These are phyloP conservation scores for Exephanes ischioxanthus DNA, from an alignment of 2,888 invertebrate genomes.

Conservation along the genomic window DNA sequence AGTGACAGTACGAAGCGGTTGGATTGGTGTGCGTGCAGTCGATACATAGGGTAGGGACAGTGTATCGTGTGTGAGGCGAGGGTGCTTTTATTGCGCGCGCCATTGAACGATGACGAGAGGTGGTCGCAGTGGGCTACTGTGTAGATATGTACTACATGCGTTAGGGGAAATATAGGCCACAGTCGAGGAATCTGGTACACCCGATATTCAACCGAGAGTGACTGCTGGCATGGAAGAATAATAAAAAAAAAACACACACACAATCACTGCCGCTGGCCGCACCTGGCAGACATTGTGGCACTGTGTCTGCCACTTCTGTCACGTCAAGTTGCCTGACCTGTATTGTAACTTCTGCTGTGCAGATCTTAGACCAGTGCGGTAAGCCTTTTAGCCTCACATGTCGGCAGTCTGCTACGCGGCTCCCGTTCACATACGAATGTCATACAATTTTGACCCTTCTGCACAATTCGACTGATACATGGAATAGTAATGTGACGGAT, in stretches of 20 bases:
- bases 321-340: background rate
- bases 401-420: background rate
- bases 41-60: background rate
- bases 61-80: conserved; percentile 1
- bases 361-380: background rate
- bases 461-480: background rate
- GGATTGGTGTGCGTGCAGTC: background rate
- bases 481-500: background rate
- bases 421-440: background rate
- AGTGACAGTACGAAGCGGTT: background rate
- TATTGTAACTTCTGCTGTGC: background rate
- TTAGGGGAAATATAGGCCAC: conserved; percentile 39
- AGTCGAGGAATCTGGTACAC: conserved; percentile 46
- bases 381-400: background rate
- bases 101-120: conserved; percentile 37
- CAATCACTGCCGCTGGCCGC: conserved; percentile 2
- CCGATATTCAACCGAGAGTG: conserved; percentile 34
- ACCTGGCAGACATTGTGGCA: conserved; percentile 13
- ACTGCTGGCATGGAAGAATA: conserved; percentile 18
- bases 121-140: background rate
- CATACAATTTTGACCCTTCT: background rate
- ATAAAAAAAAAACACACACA: background rate
- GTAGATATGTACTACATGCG: background rate
- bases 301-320: background rate
- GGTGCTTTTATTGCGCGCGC: conserved; percentile 19